Evolutionary conservation across 2,888 invertebrate species (phyloP).

Genomic region (Drosophila gaucha): DNA sequence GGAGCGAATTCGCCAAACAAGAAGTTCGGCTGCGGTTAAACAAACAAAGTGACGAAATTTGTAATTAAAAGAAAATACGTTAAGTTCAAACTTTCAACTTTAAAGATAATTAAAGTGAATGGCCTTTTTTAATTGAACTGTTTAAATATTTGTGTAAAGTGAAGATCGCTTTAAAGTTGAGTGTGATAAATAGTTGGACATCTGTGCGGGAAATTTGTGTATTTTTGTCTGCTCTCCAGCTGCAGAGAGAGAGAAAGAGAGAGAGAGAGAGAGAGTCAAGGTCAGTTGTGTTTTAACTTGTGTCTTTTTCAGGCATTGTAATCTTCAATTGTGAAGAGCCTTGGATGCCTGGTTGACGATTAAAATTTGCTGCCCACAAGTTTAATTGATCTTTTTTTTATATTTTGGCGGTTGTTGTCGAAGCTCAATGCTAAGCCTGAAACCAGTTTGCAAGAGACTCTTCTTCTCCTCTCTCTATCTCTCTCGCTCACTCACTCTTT

Average conservation of each 20-base stretch:
- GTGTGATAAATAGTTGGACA: constrained; percentile 6
- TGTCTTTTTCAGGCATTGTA: constrained; percentile 15
- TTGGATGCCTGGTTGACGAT: constrained; percentile 39
- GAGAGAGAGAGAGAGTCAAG: constrained; percentile 25
- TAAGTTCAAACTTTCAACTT: constrained; percentile 27
- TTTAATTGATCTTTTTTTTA: constrained; percentile 13
- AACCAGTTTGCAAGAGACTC: constrained; percentile 61
- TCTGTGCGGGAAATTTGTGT: constrained; percentile 15
- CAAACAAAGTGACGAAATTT: constrained; percentile 21
- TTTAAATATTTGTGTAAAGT: constrained; percentile 24
- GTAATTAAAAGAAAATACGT: constrained; percentile 43
- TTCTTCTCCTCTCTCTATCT: not conserved
- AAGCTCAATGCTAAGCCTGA: constrained; percentile 62
- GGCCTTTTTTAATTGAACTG: not conserved
- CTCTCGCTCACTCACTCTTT: not conserved
- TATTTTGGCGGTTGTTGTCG: constrained; percentile 39
- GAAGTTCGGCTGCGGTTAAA: constrained; percentile 42
- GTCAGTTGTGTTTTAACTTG: constrained; percentile 9
- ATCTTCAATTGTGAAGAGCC: constrained; percentile 32
- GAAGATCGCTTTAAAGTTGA: constrained; percentile 11
- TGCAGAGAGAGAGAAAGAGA: not conserved
- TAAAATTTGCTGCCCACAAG: constrained; percentile 61
- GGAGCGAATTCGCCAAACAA: constrained; percentile 26
- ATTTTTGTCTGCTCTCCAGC: not conserved
- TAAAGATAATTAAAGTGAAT: constrained; percentile 18